Base-by-base conservation (phyloP, 2,113 vertebrate species). In the Rana temporaria region DNA sequence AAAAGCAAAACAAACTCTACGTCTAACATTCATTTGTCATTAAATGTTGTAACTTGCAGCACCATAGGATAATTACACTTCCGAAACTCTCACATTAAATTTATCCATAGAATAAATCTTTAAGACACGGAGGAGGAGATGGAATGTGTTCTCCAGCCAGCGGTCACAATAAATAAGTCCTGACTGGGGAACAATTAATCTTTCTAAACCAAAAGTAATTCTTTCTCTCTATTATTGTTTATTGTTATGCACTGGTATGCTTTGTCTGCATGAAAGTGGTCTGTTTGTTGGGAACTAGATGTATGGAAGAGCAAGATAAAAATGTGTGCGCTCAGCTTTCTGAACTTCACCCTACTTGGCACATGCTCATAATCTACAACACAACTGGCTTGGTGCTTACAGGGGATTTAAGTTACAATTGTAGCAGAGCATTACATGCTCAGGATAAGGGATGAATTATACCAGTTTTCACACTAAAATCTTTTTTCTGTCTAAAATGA, bases 311-410 rank as follows among this genome's bases (percentile, higher is more conserved):
- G 65, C 53, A 38, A 80, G 67, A 80, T 80, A 59, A 80, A 78
- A 71, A 69, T 62, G 66, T 62, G 66, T 70, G 66, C 66, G 60
- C 26, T 59, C 64, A 62, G 56, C 55, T 22, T 38, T 68, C 11
- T 72, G 71, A 74, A 76, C 81, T 75, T 67, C 72, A 8, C 60
- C 53, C 71, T 76, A 83, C 63, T 76, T 83, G 71, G 81, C 71
- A 76, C 20, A 4, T 38, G n/a, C n/a, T 74, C 55, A 30, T 42
- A 34, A 75, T 75, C 32, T 30, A 19, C 52, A 60, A 48, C 78
- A 68, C 15, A 16, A 48, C 17, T 60, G 68, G 53, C 15, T 70
- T 59, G 60, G 60, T 53, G 34, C 75, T 26, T 65, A 53, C 18
- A 64, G 48, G 9, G 60, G 62, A 60, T 59, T 20, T 24, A 24